Conservation (phyloP, 2,888 invertebrate genomes). For the Elysia crispata region DNA sequence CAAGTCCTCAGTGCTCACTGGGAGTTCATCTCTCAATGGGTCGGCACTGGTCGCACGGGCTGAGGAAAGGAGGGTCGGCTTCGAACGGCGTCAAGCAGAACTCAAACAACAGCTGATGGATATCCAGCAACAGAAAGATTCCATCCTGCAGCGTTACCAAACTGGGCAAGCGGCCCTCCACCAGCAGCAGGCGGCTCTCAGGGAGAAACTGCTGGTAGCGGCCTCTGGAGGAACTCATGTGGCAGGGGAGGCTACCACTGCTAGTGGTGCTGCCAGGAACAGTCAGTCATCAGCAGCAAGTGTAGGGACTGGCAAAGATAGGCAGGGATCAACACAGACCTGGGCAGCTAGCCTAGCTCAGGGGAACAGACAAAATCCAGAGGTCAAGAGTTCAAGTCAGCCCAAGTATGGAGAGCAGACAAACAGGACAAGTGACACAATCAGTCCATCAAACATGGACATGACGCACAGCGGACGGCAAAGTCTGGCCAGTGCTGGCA, state of each 20-base stretch:
- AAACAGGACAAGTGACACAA: no score
- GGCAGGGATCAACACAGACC: no score
- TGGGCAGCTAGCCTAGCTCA: no score
- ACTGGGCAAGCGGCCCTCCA: slow-evolving; percentile 54
- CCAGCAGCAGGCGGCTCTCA: slow-evolving; percentile 43
- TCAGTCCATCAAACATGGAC: no score
- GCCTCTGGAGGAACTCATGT: not conserved
- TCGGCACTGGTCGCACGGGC: slow-evolving; percentile 55
- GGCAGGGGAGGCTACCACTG: not conserved
- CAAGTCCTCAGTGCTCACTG: slow-evolving; percentile 29
- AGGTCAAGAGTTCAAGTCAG: no score
- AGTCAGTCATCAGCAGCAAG: not conserved
- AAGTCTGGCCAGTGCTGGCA: slow-evolving; percentile 31
- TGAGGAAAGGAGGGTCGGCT: slow-evolving; percentile 53
- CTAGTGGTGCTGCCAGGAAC: slow-evolving; percentile 17
- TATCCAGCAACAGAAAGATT: slow-evolving; percentile 67
- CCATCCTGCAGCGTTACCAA: slow-evolving; percentile 62
- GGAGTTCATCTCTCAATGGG: slow-evolving; percentile 51
- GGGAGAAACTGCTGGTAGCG: slow-evolving; percentile 45
- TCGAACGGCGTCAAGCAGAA: slow-evolving; percentile 60
- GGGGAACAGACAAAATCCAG: no score
- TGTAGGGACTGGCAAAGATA: no score
- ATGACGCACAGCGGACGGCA: not conserved
- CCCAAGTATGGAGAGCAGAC: not conserved
- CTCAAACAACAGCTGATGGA: slow-evolving; percentile 62